These are phyloP conservation scores for Falcunculus frontatus DNA, from an alignment of 2,113 vertebrate species.

Conservation along the genomic window DNA sequence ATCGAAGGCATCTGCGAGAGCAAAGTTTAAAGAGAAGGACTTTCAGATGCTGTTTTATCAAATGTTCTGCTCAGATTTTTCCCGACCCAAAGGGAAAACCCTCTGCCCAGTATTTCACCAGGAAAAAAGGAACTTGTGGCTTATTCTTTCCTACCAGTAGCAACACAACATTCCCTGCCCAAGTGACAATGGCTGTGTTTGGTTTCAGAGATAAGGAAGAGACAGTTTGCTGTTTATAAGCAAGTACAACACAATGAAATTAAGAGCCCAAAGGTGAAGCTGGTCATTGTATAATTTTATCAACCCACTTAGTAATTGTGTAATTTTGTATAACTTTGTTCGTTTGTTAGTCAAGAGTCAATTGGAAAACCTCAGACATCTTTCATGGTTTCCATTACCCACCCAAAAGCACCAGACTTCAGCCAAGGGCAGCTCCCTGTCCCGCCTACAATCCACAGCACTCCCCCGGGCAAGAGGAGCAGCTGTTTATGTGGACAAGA, in stretches of 20 bases:
- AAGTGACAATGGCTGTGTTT: background rate
- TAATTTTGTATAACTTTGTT: background rate
- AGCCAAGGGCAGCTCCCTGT: background rate
- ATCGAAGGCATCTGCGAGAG: slow-evolving; percentile 88
- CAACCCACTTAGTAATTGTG: background rate
- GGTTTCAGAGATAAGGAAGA: background rate
- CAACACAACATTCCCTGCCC: background rate
- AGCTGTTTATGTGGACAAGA: background rate
- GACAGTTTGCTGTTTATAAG: background rate
- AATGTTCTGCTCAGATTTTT: background rate
- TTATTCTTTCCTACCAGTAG: background rate
- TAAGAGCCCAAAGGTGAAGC: background rate
- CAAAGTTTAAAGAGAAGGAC: background rate
- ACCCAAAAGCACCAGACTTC: background rate
- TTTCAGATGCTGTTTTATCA: background rate
- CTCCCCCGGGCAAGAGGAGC: background rate
- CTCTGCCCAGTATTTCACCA: background rate
- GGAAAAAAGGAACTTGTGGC: background rate
- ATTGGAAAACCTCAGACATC: background rate
- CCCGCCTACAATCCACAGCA: rapidly evolving
- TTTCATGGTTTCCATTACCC: background rate
- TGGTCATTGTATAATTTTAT: background rate
- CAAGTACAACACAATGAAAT: background rate
- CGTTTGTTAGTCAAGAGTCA: background rate
- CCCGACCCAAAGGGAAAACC: background rate